Evolutionary conservation across 2,797 vertebrate species (phyloP).

Genomic region (Acropternis orthonyx): DNA sequence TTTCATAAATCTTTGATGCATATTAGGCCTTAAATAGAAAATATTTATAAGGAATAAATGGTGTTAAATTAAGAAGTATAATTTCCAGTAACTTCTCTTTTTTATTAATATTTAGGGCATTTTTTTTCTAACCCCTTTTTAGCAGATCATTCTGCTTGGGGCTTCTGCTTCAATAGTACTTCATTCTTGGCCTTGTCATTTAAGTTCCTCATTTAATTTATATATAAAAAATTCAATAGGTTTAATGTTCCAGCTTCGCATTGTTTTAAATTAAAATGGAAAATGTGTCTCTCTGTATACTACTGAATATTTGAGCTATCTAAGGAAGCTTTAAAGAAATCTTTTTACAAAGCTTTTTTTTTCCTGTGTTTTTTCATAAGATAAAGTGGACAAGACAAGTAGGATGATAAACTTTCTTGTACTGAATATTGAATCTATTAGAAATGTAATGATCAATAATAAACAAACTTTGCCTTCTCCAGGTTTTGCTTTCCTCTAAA

Average conservation of each 20-base stretch:
- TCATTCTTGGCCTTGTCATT: not conserved
- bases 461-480: not conserved
- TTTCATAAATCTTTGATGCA: conserved; percentile 40
- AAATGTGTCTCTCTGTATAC: not conserved
- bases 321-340: not conserved
- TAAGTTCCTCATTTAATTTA: conserved; percentile 13
- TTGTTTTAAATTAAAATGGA: conserved; percentile 10
- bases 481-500: not conserved
- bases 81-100: not conserved
- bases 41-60: conserved; percentile 54
- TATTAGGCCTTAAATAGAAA: conserved; percentile 53
- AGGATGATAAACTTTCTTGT: not conserved
- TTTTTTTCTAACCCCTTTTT: not conserved
- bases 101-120: conserved; percentile 36
- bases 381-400: not conserved
- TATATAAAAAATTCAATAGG: not conserved
- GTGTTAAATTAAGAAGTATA: conserved; percentile 1
- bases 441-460: not conserved
- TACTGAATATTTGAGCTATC: not conserved
- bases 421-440: not conserved
- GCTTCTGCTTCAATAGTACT: not conserved
- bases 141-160: not conserved
- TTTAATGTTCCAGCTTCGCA: not conserved
- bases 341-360: not conserved
- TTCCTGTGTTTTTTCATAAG: not conserved